Conservation (phyloP, 1,140 invertebrate genomes). For the Drosophila saltans region DNA sequence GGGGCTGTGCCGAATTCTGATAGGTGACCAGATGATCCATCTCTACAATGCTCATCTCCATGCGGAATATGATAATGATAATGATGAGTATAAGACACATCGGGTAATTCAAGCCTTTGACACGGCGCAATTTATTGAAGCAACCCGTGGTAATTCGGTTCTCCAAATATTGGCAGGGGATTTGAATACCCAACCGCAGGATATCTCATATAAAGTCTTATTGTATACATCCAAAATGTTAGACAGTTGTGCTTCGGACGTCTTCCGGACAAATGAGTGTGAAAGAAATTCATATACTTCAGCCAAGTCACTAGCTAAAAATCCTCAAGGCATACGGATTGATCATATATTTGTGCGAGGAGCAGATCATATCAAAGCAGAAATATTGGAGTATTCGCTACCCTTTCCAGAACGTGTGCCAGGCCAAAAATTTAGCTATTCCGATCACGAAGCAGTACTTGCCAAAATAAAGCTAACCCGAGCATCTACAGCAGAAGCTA, state of each 20-base stretch:
- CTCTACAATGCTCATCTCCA: slow-evolving; percentile 97
- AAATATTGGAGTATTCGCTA: slow-evolving; percentile 86
- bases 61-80: slow-evolving; percentile 94
- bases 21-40: slow-evolving; percentile 87
- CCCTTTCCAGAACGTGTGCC: slow-evolving; percentile 91
- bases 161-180: slow-evolving; percentile 95
- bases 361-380: slow-evolving; percentile 83
- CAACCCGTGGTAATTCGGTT: slow-evolving; percentile 91
- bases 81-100: slow-evolving; percentile 96
- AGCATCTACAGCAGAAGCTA: slow-evolving; percentile 9
- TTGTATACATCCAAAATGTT: slow-evolving; percentile 81
- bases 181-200: slow-evolving; percentile 94
- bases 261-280: slow-evolving; percentile 90
- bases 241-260: slow-evolving; percentile 83
- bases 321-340: slow-evolving; percentile 92
- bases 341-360: slow-evolving; percentile 93
- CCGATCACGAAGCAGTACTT: slow-evolving; percentile 95
- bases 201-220: slow-evolving; percentile 90
- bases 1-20: slow-evolving; percentile 91
- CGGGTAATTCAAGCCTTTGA: slow-evolving; percentile 96
- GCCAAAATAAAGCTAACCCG: slow-evolving; percentile 84
- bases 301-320: slow-evolving; percentile 83
- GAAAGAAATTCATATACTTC: slow-evolving; percentile 92
- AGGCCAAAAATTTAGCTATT: slow-evolving; percentile 90
- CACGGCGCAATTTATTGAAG: slow-evolving; percentile 95